phyloP scores from a whole-genome alignment of 2,888 invertebrate genomes.

The Plebejus anna region DNA sequence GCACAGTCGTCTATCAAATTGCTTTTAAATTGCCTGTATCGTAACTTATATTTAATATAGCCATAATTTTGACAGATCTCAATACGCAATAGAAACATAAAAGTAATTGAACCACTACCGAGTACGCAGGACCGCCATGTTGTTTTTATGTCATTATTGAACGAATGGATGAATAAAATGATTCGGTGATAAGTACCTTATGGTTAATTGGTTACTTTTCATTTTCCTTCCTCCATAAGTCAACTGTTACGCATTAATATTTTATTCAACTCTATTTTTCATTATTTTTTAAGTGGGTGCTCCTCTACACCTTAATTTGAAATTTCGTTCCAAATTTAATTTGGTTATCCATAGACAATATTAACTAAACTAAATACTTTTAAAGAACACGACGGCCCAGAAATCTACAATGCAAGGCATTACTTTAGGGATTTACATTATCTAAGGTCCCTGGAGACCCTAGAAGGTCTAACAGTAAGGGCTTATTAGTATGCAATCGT shows the following conservation, averaged over 20 bases:
- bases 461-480: slow-evolving; percentile 12
- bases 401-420: neutral
- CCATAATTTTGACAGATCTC: neutral
- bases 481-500: slow-evolving; percentile 17
- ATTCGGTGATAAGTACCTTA: neutral
- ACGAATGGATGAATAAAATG: slow-evolving; percentile 1
- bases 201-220: neutral
- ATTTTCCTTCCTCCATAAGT: neutral
- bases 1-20: neutral
- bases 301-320: too few species aligned
- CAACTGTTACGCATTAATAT: too few species aligned
- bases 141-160: neutral
- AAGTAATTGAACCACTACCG: slow-evolving; percentile 4
- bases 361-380: neutral
- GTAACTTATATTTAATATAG: neutral
- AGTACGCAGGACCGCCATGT: neutral
- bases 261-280: too few species aligned
- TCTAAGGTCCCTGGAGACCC: slow-evolving; percentile 12
- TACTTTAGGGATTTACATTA: slow-evolving; percentile 8
- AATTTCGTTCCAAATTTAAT: neutral
- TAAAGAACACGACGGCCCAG: neutral
- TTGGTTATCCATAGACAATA: neutral
- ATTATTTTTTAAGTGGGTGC: too few species aligned
- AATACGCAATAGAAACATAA: slow-evolving; percentile 9
- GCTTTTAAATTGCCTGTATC: neutral